Evolutionary conservation across 2,797 vertebrate genomes (phyloP), one percentile per base, ranked within the genome.

Genomic region (Astyanax mexicanus): DNA sequence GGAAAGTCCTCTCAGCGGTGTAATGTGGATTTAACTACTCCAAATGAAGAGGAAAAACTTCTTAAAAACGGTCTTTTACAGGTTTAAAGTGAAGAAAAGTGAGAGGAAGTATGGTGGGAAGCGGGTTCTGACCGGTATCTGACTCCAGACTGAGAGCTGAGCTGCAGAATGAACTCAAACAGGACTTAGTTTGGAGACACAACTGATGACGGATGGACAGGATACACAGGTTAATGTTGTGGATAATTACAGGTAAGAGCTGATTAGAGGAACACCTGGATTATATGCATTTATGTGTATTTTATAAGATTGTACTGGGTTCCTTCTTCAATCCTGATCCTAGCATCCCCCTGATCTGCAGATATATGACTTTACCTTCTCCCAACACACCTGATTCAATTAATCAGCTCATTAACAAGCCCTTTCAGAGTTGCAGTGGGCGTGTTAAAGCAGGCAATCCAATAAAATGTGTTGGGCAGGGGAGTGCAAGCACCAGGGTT

Each of bases 241-340:
- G 66, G 37, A 52, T 84, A 49, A n/a, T 86, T 25, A 55, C 84
- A 84, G 82, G 84, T 86, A 64, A 74, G 79, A 65, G 3, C 37
- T 8, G 3, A 21, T 37, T 21, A 51, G 23, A 65, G 13, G 7
- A 15, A 15, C 13, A 35, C 17, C 21, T 32, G 29, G 32, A 32
- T 32, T 32, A 32, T 2, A 32, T 2, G 32, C 2, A 2, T 5
- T 2, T 32, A n/a, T n/a, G n/a, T 32, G 29, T 2, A 2, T 32
- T 32, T 32, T 32, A 32, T 5, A 32, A 32, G 29, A 32, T n/a
- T n/a, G n/a, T n/a, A n/a, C n/a, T n/a, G n/a, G n/a, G n/a, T n/a
- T n/a, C n/a, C n/a, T n/a, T n/a, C n/a, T n/a, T n/a, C n/a, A n/a
- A n/a, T n/a, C n/a, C n/a, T n/a, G n/a, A n/a, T n/a, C n/a, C n/a